Evolutionary conservation across 2,113 vertebrate genomes (phyloP).

Genomic region (Nothocercus nigrocapillus): DNA sequence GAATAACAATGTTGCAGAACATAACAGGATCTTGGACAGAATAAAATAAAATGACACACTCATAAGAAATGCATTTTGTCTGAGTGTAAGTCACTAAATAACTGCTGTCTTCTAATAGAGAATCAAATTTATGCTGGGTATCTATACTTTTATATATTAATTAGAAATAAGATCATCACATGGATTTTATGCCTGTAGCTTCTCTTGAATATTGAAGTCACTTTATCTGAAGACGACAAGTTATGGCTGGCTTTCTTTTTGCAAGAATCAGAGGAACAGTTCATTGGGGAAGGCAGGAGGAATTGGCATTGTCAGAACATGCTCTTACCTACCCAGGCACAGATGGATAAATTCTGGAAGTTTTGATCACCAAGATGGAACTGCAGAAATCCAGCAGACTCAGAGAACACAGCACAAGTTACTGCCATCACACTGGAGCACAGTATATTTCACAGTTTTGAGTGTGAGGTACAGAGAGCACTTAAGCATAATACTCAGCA

Average conservation of each 20-base stretch:
- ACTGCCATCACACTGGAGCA: background rate
- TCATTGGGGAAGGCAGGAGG: background rate
- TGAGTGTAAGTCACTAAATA: slow-evolving; percentile 34
- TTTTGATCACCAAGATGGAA: background rate
- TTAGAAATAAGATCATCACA: background rate
- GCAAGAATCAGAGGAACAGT: background rate
- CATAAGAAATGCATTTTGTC: background rate
- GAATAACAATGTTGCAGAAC: slow-evolving; percentile 12
- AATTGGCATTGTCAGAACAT: background rate
- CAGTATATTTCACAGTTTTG: background rate
- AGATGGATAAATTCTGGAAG: background rate
- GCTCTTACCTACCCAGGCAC: background rate
- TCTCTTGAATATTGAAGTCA: slow-evolving; percentile 39
- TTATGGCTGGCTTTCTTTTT: background rate
- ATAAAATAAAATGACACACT: slow-evolving; percentile 26
- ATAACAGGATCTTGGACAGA: background rate
- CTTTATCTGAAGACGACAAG: slow-evolving; percentile 37
- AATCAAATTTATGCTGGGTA: background rate
- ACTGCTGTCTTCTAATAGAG: background rate
- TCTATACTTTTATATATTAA: slow-evolving; percentile 17
- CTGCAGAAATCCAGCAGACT: slow-evolving; percentile 13
- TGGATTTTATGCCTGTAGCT: slow-evolving; percentile 9
- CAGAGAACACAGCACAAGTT: background rate
- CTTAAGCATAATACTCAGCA: background rate
- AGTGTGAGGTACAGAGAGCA: background rate